These are phyloP conservation scores for Arctopsyche grandis DNA, from an alignment of 1,140 invertebrate species.

Conservation along the genomic window DNA sequence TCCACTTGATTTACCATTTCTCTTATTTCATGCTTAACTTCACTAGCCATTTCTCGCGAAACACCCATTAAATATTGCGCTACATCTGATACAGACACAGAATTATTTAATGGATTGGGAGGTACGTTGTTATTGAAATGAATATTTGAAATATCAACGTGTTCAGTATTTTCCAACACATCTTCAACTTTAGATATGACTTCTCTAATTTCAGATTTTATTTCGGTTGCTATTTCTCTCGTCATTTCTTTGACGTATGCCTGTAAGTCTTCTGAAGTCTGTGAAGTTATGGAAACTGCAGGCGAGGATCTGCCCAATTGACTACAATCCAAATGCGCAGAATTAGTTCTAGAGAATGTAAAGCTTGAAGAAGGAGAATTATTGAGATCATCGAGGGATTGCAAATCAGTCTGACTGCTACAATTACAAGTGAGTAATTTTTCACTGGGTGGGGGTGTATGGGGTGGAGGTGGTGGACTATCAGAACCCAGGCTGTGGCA, in stretches of 20 bases:
- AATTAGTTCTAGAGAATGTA: conserved; percentile 62
- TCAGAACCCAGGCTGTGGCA: conserved; percentile 72
- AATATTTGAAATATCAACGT: conserved; percentile 62
- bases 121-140: conserved; percentile 59
- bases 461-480: conserved; percentile 64
- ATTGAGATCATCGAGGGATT: conserved; percentile 69
- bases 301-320: conserved; percentile 72
- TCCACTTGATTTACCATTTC: conserved; percentile 78
- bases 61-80: conserved; percentile 80
- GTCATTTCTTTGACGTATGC: conserved; percentile 81
- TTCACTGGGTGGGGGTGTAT: conserved; percentile 67
- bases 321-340: conserved; percentile 66
- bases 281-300: conserved; percentile 65
- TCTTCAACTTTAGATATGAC: conserved; percentile 83
- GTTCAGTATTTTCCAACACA: conserved; percentile 74
- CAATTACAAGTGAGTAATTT: conserved; percentile 71
- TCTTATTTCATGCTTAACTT: conserved; percentile 80
- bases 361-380: conserved; percentile 66
- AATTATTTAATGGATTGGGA: conserved; percentile 67
- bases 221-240: conserved; percentile 80
- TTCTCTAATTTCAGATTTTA: conserved; percentile 82
- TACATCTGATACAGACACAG: conserved; percentile 76
- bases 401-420: conserved; percentile 76
- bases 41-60: conserved; percentile 80
- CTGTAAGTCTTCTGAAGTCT: conserved; percentile 73